A percentile compares a stretch with the other conserved stretches of the same genome.
Evolutionary conservation across 2,888 invertebrate species (phyloP).

Genomic region (Gnatocerus cornutus): DNA sequence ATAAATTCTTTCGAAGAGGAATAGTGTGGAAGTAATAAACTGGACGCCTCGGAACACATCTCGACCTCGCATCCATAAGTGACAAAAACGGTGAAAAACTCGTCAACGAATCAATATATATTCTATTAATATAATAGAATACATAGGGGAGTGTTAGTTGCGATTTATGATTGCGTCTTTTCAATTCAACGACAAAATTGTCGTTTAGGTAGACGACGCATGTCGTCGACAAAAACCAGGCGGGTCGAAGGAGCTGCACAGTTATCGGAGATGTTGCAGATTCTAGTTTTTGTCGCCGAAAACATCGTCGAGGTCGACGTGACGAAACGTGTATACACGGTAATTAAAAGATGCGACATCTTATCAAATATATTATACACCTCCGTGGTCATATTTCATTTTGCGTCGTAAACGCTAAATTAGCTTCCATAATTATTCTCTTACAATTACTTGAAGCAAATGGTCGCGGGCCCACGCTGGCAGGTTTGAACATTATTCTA

Average conservation of each 20-base stretch:
- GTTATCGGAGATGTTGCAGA: slow-evolving; percentile 61
- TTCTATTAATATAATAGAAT: slow-evolving; percentile 66
- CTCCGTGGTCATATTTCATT: slow-evolving; percentile 59
- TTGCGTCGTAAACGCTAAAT: slow-evolving; percentile 60
- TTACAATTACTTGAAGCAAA: slow-evolving; percentile 55
- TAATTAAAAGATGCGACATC: slow-evolving; percentile 44
- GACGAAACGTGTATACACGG: slow-evolving; percentile 21
- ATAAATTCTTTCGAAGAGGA: slow-evolving; percentile 53
- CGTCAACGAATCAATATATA: slow-evolving; percentile 68
- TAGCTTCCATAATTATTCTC: slow-evolving; percentile 61
- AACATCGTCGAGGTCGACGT: slow-evolving; percentile 50
- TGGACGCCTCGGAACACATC: slow-evolving; percentile 58
- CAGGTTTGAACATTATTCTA: slow-evolving; percentile 12
- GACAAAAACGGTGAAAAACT: slow-evolving; percentile 63
- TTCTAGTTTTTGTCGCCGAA: slow-evolving; percentile 64
- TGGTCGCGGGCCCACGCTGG: slow-evolving; percentile 39
- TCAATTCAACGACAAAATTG: slow-evolving; percentile 49
- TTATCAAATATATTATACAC: slow-evolving; percentile 55
- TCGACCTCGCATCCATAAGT: slow-evolving; percentile 59
- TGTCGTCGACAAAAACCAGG: slow-evolving; percentile 61
- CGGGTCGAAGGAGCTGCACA: slow-evolving; percentile 58
- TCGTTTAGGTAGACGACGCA: slow-evolving; percentile 36
- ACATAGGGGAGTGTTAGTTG: slow-evolving; percentile 52
- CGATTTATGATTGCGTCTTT: slow-evolving; percentile 62
- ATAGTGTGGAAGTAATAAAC: slow-evolving; percentile 57